phyloP scores from a whole-genome alignment of 1,140 invertebrate species.

The Varroa destructor region DNA sequence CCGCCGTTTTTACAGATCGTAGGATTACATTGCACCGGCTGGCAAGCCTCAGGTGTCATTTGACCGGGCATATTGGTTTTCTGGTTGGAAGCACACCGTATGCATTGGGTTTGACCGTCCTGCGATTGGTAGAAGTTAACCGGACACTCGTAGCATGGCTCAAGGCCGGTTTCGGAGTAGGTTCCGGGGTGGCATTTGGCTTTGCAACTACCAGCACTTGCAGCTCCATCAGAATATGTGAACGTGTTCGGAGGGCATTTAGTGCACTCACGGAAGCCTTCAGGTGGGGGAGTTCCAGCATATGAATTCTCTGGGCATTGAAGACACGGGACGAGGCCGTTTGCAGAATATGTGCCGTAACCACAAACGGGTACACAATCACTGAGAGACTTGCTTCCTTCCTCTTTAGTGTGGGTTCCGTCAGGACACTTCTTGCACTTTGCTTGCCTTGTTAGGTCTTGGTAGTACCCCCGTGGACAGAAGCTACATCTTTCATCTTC shows the following conservation, averaged over 20 bases:
- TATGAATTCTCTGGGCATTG: constrained; percentile 88
- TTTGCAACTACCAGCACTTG: constrained; percentile 66
- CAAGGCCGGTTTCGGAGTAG: constrained; percentile 84
- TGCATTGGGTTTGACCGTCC: constrained; percentile 63
- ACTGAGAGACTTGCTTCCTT: constrained; percentile 50
- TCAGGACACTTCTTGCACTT: constrained; percentile 72
- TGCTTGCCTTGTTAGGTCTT: constrained; percentile 75
- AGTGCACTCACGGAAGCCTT: constrained; percentile 85
- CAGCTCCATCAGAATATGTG: constrained; percentile 77
- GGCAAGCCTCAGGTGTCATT: constrained; percentile 64
- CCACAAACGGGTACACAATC: constrained; percentile 64
- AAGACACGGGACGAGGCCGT: constrained; percentile 80
- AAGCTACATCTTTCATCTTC: constrained; percentile 72
- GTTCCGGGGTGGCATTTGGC: constrained; percentile 69
- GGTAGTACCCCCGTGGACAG: constrained; percentile 77
- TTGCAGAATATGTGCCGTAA: constrained; percentile 85
- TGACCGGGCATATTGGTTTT: constrained; percentile 61
- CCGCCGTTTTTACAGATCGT: constrained; percentile 83
- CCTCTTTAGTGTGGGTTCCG: constrained; percentile 77
- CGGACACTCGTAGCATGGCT: constrained; percentile 87
- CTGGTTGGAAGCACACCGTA: constrained; percentile 72
- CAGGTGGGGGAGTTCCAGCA: constrained; percentile 67
- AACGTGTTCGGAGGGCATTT: constrained; percentile 76
- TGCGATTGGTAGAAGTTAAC: constrained; percentile 76
- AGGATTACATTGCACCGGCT: constrained; percentile 65